phyloP scores from a whole-genome alignment of 2,888 invertebrate species.

The Eremobia ochroleuca region DNA sequence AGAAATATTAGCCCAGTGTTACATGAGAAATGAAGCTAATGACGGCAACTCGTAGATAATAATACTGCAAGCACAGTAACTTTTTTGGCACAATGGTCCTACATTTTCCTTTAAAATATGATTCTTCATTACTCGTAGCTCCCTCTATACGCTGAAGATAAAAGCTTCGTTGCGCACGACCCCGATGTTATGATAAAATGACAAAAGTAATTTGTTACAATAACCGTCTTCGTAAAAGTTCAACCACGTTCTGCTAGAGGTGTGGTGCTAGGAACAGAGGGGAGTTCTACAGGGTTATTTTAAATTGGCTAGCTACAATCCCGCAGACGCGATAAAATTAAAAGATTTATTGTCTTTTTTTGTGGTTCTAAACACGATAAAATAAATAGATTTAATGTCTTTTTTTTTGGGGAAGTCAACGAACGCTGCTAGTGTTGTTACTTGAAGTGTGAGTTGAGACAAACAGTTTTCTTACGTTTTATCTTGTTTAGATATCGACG shows the following conservation, averaged over 20 bases:
- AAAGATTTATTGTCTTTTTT: too few species aligned
- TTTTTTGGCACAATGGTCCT: not conserved
- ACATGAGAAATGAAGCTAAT: not conserved
- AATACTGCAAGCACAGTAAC: not conserved
- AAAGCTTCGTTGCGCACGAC: conserved; percentile 24
- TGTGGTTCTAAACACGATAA: not conserved
- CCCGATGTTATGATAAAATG: conserved; percentile 50
- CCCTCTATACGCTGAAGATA: not conserved
- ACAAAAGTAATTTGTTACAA: conserved; percentile 59
- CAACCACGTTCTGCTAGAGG: conserved; percentile 24
- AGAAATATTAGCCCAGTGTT: not conserved
- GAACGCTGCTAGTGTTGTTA: too few species aligned
- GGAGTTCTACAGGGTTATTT: not conserved
- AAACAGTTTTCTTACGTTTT: too few species aligned
- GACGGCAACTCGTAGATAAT: not conserved
- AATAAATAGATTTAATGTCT: not conserved
- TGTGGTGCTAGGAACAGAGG: conserved; percentile 26
- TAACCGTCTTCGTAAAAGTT: conserved; percentile 51
- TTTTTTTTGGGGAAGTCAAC: too few species aligned
- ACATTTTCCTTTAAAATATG: conserved; percentile 8
- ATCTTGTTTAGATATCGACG: too few species aligned
- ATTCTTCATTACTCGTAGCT: conserved; percentile 3
- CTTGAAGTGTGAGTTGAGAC: too few species aligned
- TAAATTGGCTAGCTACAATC: not conserved
- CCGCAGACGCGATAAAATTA: not conserved